Evolutionary conservation across 2,797 vertebrate genomes (phyloP).

Genomic region (Arnoldichthys spilopterus): DNA sequence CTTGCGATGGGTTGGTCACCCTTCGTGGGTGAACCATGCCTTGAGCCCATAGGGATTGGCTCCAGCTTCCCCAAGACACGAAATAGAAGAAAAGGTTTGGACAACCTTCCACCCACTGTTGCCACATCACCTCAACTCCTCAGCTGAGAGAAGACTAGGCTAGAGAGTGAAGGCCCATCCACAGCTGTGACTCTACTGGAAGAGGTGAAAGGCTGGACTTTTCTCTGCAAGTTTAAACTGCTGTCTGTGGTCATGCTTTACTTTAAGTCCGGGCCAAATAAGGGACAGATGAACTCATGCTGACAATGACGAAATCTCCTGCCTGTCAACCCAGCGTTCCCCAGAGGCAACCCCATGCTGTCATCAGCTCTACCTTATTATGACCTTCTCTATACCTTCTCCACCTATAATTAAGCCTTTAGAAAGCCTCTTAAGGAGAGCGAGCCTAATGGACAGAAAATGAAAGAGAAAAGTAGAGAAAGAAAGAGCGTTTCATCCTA

Average conservation of each 20-base stretch:
- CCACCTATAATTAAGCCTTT: constrained; percentile 42
- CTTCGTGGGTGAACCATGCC: too few relatives aligned
- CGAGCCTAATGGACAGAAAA: constrained; percentile 27
- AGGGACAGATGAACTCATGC: constrained; percentile 40
- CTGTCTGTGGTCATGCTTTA: constrained; percentile 42
- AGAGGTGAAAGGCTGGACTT: constrained; percentile 35
- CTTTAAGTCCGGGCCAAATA: constrained; percentile 31
- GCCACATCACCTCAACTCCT: neutral
- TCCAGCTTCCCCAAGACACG: too few relatives aligned
- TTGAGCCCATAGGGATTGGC: too few relatives aligned
- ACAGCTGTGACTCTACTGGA: constrained; percentile 12
- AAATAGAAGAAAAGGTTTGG: too few relatives aligned
- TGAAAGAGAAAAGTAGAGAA: neutral
- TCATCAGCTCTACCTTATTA: constrained; percentile 7
- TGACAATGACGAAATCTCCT: constrained; percentile 25
- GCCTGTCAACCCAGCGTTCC: constrained; percentile 23
- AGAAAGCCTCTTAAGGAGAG: constrained; percentile 30
- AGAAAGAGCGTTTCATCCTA: neutral
- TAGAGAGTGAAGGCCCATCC: neutral
- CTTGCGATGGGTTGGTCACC: too few relatives aligned
- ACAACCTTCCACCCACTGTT: neutral
- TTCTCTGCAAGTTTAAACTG: constrained; percentile 27
- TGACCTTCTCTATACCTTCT: constrained; percentile 17
- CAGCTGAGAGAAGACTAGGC: neutral
- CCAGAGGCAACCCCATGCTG: constrained; percentile 34